phyloP scores from a whole-genome alignment of 2,113 vertebrate genomes.

The Apteryx owenii region DNA sequence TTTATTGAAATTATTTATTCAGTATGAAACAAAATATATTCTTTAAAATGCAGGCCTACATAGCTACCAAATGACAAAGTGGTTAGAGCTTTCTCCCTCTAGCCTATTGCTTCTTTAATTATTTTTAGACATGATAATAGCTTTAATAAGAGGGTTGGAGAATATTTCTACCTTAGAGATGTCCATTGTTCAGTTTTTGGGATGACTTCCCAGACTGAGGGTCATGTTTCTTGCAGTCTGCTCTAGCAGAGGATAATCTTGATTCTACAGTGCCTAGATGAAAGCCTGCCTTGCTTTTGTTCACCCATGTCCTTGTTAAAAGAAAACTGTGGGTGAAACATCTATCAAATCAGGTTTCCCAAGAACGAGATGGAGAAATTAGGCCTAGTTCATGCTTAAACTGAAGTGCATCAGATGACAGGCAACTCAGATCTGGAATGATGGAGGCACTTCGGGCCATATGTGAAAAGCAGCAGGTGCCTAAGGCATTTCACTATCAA shows the following conservation, averaged over 20 bases:
- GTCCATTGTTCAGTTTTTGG: background rate
- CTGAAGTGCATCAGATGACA: background rate
- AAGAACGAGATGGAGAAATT: background rate
- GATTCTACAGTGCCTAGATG: background rate
- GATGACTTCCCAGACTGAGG: background rate
- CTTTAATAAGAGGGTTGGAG: constrained; percentile 5
- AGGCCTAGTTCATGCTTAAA: background rate
- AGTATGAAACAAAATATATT: background rate
- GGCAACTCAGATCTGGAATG: background rate
- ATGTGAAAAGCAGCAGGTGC: background rate
- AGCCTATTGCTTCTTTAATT: background rate
- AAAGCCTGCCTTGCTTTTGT: background rate
- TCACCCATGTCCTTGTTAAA: background rate
- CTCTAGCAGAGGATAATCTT: background rate
- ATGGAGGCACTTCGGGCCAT: background rate
- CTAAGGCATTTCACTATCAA: background rate
- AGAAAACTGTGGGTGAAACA: background rate
- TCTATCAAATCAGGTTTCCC: background rate
- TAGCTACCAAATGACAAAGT: constrained; percentile 20
- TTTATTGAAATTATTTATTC: constrained; percentile 34
- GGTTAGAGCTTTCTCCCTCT: background rate
- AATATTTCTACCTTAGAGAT: background rate
- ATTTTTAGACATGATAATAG: background rate
- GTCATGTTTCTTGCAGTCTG: background rate
- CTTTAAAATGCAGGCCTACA: background rate